Evolutionary conservation across 2,113 vertebrate genomes (phyloP).

Genomic region (Microcebus murinus): DNA sequence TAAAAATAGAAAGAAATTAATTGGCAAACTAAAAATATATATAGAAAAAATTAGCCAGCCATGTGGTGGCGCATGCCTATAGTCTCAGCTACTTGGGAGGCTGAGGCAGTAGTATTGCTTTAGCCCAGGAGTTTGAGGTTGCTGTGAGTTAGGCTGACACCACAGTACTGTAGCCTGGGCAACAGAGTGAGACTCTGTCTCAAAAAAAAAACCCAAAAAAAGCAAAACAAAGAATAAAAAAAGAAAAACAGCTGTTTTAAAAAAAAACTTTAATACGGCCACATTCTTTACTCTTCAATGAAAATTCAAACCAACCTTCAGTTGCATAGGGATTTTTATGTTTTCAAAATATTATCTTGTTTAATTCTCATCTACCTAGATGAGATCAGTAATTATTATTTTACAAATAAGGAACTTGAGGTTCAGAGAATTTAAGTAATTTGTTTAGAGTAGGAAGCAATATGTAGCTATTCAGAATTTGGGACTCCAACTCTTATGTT

Average conservation of each 20-base stretch:
- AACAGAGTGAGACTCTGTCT: no score
- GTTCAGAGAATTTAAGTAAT: constrained; percentile 8
- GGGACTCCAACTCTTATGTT: not conserved
- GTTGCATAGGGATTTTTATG: not conserved
- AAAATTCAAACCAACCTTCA: not conserved
- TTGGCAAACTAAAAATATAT: no score
- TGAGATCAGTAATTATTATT: not conserved
- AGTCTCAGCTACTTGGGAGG: no score
- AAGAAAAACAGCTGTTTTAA: not conserved
- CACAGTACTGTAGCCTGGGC: no score
- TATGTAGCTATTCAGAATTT: not conserved
- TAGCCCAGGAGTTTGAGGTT: no score
- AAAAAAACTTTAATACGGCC: not conserved
- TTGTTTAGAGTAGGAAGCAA: not conserved
- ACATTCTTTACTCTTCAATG: not conserved
- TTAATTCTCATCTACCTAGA: constrained; percentile 20
- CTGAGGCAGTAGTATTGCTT: no score
- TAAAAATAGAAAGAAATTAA: no score
- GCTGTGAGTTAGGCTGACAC: no score
- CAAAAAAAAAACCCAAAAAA: no score
- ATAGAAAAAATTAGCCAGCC: no score
- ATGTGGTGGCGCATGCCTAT: no score
- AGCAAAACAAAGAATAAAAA: no score
- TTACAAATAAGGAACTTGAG: not conserved
- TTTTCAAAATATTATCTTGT: constrained; percentile 1